These are phyloP conservation scores for Paramormyrops kingsleyae DNA, from an alignment of 2,113 vertebrate species.

Conservation along the genomic window DNA sequence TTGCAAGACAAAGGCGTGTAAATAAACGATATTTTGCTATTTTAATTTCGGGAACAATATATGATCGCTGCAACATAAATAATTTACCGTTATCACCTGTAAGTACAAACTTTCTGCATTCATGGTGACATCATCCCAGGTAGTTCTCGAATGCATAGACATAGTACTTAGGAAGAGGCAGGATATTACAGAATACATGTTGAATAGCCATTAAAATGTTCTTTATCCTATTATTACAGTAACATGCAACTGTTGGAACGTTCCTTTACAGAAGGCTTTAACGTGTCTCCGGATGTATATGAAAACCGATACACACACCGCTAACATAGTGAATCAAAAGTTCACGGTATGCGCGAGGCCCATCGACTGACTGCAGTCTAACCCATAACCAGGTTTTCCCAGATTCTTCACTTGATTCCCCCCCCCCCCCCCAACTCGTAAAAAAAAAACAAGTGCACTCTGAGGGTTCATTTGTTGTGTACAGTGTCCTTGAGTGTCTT, in stretches of 20 bases:
- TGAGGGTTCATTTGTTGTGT: too few relatives aligned
- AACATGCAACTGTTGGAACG: background rate
- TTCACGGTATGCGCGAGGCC: background rate
- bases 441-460: background rate
- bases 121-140: background rate
- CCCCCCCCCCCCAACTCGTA: background rate
- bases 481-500: too few relatives aligned
- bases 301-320: background rate
- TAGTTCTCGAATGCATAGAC: background rate
- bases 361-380: background rate
- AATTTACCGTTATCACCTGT: background rate
- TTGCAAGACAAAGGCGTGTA: slow-evolving; percentile 3
- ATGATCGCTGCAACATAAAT: background rate
- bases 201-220: background rate
- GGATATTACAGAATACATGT: background rate
- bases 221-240: background rate
- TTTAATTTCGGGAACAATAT: background rate
- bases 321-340: background rate
- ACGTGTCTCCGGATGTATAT: background rate
- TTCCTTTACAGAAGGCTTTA: background rate
- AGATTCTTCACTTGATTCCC: background rate
- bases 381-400: background rate
- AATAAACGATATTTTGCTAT: background rate
- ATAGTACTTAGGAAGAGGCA: background rate
- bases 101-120: background rate